phyloP scores from a whole-genome alignment of 2,797 vertebrate genomes.

The Karalla daura region DNA sequence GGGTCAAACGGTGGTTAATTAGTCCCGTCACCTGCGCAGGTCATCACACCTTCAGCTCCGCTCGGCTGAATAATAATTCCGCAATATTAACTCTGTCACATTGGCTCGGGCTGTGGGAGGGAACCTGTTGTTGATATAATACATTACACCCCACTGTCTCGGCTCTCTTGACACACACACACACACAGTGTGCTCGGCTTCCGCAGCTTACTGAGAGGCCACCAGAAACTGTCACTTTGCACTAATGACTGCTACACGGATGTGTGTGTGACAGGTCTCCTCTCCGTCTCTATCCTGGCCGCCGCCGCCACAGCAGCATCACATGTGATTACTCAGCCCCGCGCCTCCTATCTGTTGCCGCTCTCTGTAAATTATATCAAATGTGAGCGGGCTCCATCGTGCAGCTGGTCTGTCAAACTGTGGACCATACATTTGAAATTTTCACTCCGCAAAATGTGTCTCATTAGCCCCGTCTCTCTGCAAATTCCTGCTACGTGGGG shows the following conservation, averaged over 20 bases:
- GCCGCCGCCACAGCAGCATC: constrained; percentile 47
- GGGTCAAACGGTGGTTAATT: constrained; percentile 83
- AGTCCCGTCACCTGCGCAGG: constrained; percentile 78
- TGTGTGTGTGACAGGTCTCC: constrained; percentile 72
- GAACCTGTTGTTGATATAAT: constrained; percentile 78
- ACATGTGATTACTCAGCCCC: constrained; percentile 52
- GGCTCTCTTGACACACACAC: constrained; percentile 46
- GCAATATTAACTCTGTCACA: constrained; percentile 76
- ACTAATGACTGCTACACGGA: constrained; percentile 74
- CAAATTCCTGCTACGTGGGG: constrained; percentile 55
- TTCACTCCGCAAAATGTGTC: constrained; percentile 60
- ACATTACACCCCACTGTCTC: constrained; percentile 69
- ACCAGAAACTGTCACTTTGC: constrained; percentile 76
- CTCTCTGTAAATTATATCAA: constrained; percentile 74
- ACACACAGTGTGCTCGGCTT: constrained; percentile 33
- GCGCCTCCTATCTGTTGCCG: constrained; percentile 56
- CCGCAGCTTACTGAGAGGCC: constrained; percentile 58
- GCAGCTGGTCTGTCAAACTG: constrained; percentile 73
- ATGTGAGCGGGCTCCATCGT: constrained; percentile 43
- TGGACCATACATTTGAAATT: constrained; percentile 52
- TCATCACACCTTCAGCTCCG: constrained; percentile 79
- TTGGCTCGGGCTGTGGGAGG: constrained; percentile 57
- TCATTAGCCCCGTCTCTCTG: constrained; percentile 71
- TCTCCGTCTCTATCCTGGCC: constrained; percentile 61
- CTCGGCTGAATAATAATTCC: constrained; percentile 75